Evolutionary conservation across 2,888 invertebrate genomes (phyloP).

Genomic region (Celastrina argiolus): DNA sequence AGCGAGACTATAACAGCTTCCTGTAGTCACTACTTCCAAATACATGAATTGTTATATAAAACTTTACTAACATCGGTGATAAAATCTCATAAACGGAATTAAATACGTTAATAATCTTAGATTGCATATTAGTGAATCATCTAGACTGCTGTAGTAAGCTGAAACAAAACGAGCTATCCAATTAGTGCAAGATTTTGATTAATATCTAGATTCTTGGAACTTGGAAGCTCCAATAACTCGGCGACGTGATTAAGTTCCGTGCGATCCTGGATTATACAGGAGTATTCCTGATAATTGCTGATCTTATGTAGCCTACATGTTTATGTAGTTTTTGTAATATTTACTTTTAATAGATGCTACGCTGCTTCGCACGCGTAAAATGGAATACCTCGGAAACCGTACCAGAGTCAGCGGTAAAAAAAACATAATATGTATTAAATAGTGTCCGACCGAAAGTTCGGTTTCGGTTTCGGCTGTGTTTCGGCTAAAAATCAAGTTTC

Average conservation of each 20-base stretch:
- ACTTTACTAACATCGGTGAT: neutral
- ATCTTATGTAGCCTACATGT: neutral
- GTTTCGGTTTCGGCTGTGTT: no score
- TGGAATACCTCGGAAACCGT: no score
- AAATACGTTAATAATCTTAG: neutral
- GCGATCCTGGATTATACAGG: constrained; percentile 33
- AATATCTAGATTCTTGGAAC: constrained; percentile 66
- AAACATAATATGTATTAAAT: no score
- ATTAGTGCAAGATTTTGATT: constrained; percentile 70
- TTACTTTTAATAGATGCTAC: neutral
- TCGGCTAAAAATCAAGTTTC: no score
- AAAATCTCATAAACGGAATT: neutral
- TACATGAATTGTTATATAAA: no score
- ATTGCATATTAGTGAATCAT: constrained; percentile 25
- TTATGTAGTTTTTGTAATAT: neutral
- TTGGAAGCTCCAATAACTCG: constrained; percentile 64
- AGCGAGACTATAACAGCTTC: no score
- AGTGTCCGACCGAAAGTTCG: no score
- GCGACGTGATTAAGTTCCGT: constrained; percentile 65
- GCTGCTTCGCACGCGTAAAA: no score
- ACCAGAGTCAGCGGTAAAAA: no score
- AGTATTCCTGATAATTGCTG: neutral
- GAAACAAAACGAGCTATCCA: constrained; percentile 64
- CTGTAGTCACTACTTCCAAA: no score
- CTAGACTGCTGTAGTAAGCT: constrained; percentile 26